phyloP scores from a whole-genome alignment of 2,797 vertebrate genomes.

The Melanotaenia pygmaea region DNA sequence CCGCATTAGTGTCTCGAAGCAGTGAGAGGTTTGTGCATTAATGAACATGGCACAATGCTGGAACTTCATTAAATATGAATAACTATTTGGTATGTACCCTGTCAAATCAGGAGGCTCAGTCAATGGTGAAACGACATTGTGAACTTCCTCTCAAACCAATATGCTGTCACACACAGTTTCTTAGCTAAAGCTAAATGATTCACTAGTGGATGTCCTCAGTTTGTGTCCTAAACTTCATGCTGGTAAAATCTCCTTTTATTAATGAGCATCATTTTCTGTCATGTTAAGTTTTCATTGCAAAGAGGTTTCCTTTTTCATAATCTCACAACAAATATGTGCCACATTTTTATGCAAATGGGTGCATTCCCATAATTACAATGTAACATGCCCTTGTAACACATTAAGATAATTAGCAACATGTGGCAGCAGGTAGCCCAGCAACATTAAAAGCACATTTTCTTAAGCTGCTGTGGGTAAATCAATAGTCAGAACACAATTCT shows the following conservation, averaged over 20 bases:
- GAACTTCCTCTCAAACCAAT: neutral
- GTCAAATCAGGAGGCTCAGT: neutral
- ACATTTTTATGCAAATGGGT: neutral
- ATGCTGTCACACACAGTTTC: neutral
- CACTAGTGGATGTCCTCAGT: neutral
- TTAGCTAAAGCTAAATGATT: neutral
- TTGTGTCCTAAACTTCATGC: neutral
- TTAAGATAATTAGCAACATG: constrained; percentile 3
- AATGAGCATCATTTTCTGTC: neutral
- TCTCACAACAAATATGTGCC: neutral
- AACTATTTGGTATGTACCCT: neutral
- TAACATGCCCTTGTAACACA: neutral
- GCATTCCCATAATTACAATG: neutral
- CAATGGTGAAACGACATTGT: neutral
- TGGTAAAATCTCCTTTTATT: neutral
- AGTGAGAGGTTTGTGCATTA: neutral
- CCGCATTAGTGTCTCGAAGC: neutral
- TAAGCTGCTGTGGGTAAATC: neutral
- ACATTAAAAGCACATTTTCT: constrained; percentile 3
- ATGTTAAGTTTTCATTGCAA: neutral
- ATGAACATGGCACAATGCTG: neutral
- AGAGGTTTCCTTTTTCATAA: neutral
- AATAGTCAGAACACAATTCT: neutral
- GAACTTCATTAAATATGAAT: constrained; percentile 1
- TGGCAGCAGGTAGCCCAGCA: constrained; percentile 1